Conservation (phyloP, 2,797 vertebrate genomes). For the Rhabdophis nuchalis region DNA sequence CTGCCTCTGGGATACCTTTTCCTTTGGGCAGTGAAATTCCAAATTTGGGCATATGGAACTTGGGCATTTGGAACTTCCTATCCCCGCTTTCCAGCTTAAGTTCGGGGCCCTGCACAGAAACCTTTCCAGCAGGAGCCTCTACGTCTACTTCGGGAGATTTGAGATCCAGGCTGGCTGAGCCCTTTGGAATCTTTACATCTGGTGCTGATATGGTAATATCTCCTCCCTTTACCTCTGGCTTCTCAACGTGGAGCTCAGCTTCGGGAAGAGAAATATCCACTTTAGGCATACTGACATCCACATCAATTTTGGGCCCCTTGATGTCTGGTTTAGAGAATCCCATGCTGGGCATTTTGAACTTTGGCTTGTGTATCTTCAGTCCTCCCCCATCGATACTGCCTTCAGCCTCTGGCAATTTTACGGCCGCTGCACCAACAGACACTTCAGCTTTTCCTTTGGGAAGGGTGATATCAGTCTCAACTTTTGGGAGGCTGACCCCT, state of each 20-base stretch:
- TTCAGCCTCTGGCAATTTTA: neutral
- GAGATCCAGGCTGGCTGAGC: too few species aligned
- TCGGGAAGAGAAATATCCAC: neutral
- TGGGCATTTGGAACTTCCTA: neutral
- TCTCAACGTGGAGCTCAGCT: neutral
- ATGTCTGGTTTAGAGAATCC: neutral
- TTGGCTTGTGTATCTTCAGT: constrained; percentile 11
- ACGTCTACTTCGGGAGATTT: too few species aligned
- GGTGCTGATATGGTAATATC: too few species aligned
- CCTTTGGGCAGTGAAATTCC: neutral
- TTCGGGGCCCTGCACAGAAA: too few species aligned
- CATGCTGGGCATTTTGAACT: constrained; percentile 14
- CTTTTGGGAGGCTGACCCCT: too few species aligned
- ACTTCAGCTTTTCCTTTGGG: neutral
- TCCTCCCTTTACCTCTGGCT: neutral
- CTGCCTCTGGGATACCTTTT: neutral
- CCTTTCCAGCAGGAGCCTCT: too few species aligned
- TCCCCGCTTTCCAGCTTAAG: too few species aligned
- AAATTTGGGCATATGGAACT: constrained; percentile 34
- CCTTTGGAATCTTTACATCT: too few species aligned
- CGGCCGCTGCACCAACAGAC: accelerated
- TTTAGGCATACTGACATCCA: neutral
- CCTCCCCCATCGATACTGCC: accelerated
- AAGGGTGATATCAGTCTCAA: neutral
- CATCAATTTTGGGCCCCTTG: neutral